These are phyloP conservation scores for Sparus aurata DNA, from an alignment of 2,797 vertebrate species.

Conservation along the genomic window DNA sequence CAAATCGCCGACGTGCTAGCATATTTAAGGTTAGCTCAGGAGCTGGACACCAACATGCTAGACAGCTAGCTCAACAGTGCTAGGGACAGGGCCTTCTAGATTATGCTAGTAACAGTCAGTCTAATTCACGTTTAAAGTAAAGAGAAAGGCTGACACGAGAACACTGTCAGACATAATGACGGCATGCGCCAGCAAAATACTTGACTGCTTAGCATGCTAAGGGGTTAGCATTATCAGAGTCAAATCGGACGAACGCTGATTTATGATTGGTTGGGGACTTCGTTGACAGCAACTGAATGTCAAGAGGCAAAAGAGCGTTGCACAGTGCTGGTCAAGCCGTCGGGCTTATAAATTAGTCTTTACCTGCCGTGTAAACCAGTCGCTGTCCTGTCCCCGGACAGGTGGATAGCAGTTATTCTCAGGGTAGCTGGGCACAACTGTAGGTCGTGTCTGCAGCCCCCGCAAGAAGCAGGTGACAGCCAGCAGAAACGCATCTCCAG, in stretches of 20 bases:
- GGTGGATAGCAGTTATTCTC: constrained; percentile 8
- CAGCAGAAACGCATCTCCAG: neutral
- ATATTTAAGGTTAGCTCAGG: neutral
- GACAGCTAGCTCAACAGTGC: constrained; percentile 1
- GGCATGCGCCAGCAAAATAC: neutral
- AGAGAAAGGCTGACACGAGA: neutral
- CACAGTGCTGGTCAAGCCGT: neutral
- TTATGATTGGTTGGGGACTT: constrained; percentile 35
- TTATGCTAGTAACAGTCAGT: neutral
- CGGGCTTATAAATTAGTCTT: constrained; percentile 16
- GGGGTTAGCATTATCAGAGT: constrained; percentile 36
- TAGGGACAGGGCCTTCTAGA: neutral
- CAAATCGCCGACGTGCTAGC: constrained; percentile 1
- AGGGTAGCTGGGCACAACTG: constrained; percentile 39
- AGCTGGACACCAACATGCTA: neutral
- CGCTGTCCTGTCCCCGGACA: constrained; percentile 38
- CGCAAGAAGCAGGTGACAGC: constrained; percentile 60
- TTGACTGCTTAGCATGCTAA: constrained; percentile 57
- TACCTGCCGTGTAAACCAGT: constrained; percentile 62
- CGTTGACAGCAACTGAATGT: constrained; percentile 22
- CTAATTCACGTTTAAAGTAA: neutral
- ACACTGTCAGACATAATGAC: neutral
- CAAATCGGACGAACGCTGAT: constrained; percentile 26
- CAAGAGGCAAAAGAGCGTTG: neutral
- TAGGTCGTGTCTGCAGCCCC: constrained; percentile 70